phyloP scores from a whole-genome alignment of 2,113 vertebrate genomes.

The Pampusana beccarii region DNA sequence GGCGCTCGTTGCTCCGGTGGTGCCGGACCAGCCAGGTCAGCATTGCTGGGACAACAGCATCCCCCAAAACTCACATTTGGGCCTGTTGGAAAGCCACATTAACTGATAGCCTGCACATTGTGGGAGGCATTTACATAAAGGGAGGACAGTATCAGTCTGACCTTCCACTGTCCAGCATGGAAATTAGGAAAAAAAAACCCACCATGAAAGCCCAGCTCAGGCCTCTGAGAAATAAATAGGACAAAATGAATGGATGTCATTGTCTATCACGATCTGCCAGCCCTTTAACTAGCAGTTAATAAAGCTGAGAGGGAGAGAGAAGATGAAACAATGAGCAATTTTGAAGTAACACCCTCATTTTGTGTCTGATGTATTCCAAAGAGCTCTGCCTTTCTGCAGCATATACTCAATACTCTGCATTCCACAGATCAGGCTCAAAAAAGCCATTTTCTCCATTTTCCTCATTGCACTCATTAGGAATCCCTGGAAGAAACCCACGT shows the following conservation, averaged over 20 bases:
- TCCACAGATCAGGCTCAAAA: not conserved
- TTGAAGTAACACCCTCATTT: not conserved
- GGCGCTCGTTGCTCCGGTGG: not conserved
- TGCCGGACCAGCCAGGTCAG: not conserved
- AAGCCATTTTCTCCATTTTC: not conserved
- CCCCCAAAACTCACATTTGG: not conserved
- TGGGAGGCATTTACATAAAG: not conserved
- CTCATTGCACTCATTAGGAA: not conserved
- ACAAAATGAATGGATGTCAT: slow-evolving; percentile 57
- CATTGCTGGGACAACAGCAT: not conserved
- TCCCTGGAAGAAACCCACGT: not conserved
- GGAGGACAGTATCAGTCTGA: not conserved
- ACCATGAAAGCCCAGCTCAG: not conserved
- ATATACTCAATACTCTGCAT: not conserved
- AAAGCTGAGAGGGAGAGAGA: not conserved
- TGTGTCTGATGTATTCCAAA: not conserved
- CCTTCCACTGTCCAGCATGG: slow-evolving; percentile 9
- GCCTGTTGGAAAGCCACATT: not conserved
- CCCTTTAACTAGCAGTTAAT: not conserved
- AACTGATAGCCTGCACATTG: not conserved
- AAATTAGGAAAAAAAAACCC: not conserved
- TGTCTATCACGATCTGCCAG: slow-evolving; percentile 32
- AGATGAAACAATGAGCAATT: not conserved
- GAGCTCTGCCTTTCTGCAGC: not conserved
- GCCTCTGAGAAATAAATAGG: slow-evolving; percentile 20